Evolutionary conservation across 2,888 invertebrate genomes (phyloP).

Genomic region (Eupithecia subfuscata): DNA sequence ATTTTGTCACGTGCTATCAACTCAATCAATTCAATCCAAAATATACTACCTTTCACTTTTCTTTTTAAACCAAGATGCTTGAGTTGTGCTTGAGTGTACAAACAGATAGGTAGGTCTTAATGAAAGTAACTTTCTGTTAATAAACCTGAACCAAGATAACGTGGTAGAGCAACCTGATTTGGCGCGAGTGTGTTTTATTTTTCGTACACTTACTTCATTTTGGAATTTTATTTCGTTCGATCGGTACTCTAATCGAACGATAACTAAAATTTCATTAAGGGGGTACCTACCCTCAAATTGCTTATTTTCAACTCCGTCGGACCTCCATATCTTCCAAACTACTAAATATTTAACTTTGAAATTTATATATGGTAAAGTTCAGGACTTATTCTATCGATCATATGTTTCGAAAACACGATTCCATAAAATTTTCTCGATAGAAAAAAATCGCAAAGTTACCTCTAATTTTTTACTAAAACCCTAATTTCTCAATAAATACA

Average conservation of each 20-base stretch:
- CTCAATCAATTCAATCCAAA: background rate
- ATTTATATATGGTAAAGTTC: too few relatives aligned
- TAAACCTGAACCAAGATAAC: background rate
- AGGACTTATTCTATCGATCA: too few relatives aligned
- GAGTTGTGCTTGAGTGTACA: background rate
- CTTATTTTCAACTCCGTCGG: too few relatives aligned
- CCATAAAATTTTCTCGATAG: too few relatives aligned
- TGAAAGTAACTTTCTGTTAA: conserved; percentile 2
- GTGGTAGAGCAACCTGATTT: background rate
- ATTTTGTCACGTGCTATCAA: background rate
- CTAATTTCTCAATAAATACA: too few relatives aligned
- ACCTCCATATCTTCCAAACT: too few relatives aligned
- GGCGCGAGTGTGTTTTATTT: background rate
- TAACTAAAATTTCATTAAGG: too few relatives aligned
- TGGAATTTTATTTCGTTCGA: background rate
- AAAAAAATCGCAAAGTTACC: too few relatives aligned
- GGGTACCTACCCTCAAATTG: too few relatives aligned
- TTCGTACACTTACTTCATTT: background rate
- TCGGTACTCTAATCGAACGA: background rate
- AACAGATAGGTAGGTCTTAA: background rate
- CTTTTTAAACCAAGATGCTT: background rate
- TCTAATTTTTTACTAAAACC: too few relatives aligned
- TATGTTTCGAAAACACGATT: too few relatives aligned
- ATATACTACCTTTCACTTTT: background rate
- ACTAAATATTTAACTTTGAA: too few relatives aligned